Percentiles rank a stretch among this genome's conserved stretches.
phyloP scores from a whole-genome alignment of 2,113 vertebrate species.

The Eleginops maclovinus region DNA sequence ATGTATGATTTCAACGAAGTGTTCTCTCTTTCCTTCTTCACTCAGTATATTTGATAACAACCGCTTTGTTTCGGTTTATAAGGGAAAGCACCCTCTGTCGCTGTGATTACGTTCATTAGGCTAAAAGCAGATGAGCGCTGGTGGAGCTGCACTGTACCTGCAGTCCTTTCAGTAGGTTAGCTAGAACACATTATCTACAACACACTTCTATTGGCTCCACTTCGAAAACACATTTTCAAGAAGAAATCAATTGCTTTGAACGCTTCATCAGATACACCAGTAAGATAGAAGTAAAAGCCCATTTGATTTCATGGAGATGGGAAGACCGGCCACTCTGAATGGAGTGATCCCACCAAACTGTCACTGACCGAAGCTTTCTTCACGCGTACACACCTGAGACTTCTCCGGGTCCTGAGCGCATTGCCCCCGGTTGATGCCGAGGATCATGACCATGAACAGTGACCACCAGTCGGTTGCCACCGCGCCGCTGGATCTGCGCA shows the following conservation, averaged over 20 bases:
- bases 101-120: slow-evolving; percentile 40
- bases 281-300: slow-evolving; percentile 24
- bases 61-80: too few species aligned
- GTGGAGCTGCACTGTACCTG: slow-evolving; percentile 57
- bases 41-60: neutral
- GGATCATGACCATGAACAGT: slow-evolving; percentile 81
- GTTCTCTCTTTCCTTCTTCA: slow-evolving; percentile 33
- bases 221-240: slow-evolving; percentile 5
- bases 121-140: slow-evolving; percentile 40
- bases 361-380: slow-evolving; percentile 16
- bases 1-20: slow-evolving; percentile 33
- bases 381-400: slow-evolving; percentile 37
- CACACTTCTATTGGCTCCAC: neutral
- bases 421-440: slow-evolving; percentile 62
- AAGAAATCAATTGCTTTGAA: neutral
- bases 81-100: slow-evolving; percentile 59
- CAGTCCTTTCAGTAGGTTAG: slow-evolving; percentile 47
- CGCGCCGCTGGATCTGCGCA: slow-evolving; percentile 83
- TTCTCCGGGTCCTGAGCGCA: neutral
- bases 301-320: slow-evolving; percentile 35
- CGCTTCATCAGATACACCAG: slow-evolving; percentile 8
- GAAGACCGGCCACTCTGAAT: slow-evolving; percentile 32
- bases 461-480: slow-evolving; percentile 67
- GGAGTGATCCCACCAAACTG: slow-evolving; percentile 15
- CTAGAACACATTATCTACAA: slow-evolving; percentile 21